These are phyloP conservation scores for Trichonephila clavipes DNA, from an alignment of 1,140 invertebrate genomes.

Conservation along the genomic window DNA sequence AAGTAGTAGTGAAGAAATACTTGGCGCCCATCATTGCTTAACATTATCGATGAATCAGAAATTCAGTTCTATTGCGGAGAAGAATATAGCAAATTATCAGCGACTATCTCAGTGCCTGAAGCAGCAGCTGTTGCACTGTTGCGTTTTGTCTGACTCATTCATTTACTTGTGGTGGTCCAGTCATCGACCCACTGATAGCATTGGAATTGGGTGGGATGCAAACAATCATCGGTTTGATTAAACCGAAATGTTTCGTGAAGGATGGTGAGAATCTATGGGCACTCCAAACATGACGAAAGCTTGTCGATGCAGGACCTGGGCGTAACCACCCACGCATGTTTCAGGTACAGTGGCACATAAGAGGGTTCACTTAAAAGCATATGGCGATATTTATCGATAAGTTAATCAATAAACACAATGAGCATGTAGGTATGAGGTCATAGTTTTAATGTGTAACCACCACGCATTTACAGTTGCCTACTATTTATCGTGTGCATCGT, in stretches of 20 bases:
- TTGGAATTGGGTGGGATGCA: slow-evolving; percentile 50
- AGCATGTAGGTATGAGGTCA: background rate
- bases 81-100: background rate
- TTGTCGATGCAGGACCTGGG: slow-evolving; percentile 41
- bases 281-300: slow-evolving; percentile 9
- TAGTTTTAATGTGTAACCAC: background rate
- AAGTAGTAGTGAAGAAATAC: too few species aligned
- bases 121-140: background rate
- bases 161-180: background rate
- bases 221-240: slow-evolving; percentile 69
- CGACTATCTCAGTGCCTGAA: background rate
- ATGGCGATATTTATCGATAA: slow-evolving; percentile 11
- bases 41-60: background rate
- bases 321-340: background rate
- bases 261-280: background rate
- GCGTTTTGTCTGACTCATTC: slow-evolving; percentile 35
- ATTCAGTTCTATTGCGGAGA: background rate
- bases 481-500: too few species aligned
- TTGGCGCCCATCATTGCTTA: too few species aligned
- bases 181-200: slow-evolving; percentile 48
- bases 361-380: background rate
- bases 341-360: background rate
- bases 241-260: slow-evolving; percentile 12
- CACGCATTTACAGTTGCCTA: too few species aligned
- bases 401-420: slow-evolving; percentile 24